Evolutionary conservation across 2,888 invertebrate species (phyloP), one percentile per base, ranked within the genome.

Genomic region (Phyto melanocephala): DNA sequence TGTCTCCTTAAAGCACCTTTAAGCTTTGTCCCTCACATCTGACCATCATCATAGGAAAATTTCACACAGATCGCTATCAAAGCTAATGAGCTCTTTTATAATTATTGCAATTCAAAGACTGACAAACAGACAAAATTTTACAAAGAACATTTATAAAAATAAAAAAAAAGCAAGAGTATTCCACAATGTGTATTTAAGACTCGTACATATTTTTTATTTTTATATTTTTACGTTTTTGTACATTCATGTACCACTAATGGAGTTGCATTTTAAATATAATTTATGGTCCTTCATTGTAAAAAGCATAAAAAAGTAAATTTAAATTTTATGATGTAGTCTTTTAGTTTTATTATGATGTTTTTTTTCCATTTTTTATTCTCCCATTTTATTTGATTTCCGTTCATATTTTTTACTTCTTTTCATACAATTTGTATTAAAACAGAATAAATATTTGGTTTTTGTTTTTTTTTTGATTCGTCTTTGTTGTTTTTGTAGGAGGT

Each of bases 401-500:
- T 54, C 10, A 42, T 33, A 6, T 8, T n/a, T 35, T 37, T 58
- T 54, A 28, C 10, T 62, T 28, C 62, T 24, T 63, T 65, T 22
- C 40, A 11, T 6, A 28, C 8, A 35, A 24, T 60, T 65, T 68
- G 6, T 68, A 62, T 68, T 60, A 40, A 52, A 52, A 68, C 42
- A 52, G 17, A 52, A 68, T 75, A 75, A 75, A 65, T 63, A 33
- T 68, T 40, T 65, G 17, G 33, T 45, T 54, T 17, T 0, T 77
- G 63, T 15, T 22, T 11, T 47, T 17, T 72, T 47, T 50, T 24
- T 28, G 6, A 5, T 17, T 1, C 68, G 63, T 13, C 20, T 11
- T 47, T 17, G 58, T 58, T 60, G 15, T 24, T 24, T 28, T 81
- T 58, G 22, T 91, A 95, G 94, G 95, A 95, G 91, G 92, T 94